A percentile compares a stretch with the other conserved stretches of the same genome.
Conservation (phyloP, 2,797 vertebrate genomes). For the Lemur catta region DNA sequence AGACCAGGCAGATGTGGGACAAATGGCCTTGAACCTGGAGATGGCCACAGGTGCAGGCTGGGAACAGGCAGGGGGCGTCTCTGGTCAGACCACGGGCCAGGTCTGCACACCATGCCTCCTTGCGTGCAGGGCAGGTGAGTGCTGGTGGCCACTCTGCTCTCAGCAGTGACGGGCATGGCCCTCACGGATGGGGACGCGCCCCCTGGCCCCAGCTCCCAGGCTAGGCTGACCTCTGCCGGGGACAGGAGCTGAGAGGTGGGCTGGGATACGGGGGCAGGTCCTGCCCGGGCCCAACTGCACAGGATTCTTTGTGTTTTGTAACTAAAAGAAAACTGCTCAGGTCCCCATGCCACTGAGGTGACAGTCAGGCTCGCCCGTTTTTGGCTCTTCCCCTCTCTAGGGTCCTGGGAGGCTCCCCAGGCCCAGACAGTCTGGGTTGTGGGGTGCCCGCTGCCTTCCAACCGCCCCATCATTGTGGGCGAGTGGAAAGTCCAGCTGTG, state of each 20-base stretch:
- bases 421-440: background rate
- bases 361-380: background rate
- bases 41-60: background rate
- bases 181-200: background rate
- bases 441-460: background rate
- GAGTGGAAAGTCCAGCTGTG: background rate
- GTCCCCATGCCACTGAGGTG: background rate
- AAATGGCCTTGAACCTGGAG: background rate
- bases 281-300: background rate
- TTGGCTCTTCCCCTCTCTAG: background rate
- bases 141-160: background rate
- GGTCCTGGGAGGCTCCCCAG: background rate
- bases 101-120: background rate
- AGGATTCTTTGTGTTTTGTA: background rate
- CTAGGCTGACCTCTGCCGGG: background rate
- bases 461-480: background rate
- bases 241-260: background rate
- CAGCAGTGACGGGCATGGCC: fast-evolving
- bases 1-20: background rate
- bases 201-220: background rate
- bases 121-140: background rate
- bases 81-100: background rate
- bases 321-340: background rate
- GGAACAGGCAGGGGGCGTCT: background rate
- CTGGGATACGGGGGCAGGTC: background rate